A percentile compares a stretch with the other conserved stretches of the same genome.
Evolutionary conservation across 2,113 vertebrate species (phyloP).

Genomic region (Delphinapterus leucas): DNA sequence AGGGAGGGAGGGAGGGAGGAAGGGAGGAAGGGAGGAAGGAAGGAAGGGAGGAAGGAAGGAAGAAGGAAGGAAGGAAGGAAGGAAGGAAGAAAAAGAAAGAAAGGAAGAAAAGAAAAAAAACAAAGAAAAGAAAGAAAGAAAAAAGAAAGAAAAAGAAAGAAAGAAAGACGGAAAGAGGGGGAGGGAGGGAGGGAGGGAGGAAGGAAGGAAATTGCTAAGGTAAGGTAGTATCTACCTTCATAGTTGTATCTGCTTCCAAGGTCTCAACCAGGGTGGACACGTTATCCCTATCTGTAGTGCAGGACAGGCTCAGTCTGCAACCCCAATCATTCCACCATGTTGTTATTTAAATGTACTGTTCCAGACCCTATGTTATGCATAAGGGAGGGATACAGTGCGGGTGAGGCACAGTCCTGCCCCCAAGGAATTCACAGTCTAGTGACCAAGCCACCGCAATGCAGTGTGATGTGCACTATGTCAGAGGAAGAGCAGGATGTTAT

Average conservation of each 20-base stretch:
- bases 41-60: fast-evolving
- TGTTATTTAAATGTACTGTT: background rate
- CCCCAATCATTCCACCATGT: background rate
- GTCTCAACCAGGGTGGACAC: background rate
- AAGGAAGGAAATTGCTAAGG: background rate
- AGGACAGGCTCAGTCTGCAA: background rate
- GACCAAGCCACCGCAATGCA: background rate
- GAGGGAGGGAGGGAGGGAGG: too few relatives aligned
- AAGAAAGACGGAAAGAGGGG: too few relatives aligned
- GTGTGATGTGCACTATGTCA: background rate
- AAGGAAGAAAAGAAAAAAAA: too few relatives aligned
- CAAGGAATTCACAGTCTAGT: background rate
- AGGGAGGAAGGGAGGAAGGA: fast-evolving
- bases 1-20: fast-evolving
- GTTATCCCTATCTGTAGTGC: background rate
- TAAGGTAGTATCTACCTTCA: background rate
- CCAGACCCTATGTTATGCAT: background rate
- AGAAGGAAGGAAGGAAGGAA: too few relatives aligned
- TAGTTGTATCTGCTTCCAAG: background rate
- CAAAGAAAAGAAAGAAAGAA: too few relatives aligned
- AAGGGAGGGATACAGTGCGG: background rate
- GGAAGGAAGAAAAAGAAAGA: too few relatives aligned
- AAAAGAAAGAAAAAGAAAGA: too few relatives aligned
- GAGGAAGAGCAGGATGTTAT: background rate
- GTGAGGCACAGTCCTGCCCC: background rate